phyloP scores from a whole-genome alignment of 1,140 invertebrate genomes.

The Hycleus cichorii region DNA sequence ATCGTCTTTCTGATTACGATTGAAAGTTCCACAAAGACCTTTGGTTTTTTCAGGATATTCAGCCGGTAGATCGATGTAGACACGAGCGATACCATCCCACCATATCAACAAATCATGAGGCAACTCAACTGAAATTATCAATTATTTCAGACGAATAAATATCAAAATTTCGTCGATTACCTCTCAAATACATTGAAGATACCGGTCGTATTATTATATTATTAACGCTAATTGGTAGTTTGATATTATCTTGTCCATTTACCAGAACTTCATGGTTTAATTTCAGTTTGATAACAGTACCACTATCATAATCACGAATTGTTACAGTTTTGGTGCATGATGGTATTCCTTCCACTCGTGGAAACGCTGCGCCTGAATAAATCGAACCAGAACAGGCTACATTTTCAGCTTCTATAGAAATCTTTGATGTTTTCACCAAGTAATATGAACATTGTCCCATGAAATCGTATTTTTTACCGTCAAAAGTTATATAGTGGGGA shows the following conservation, averaged over 20 bases:
- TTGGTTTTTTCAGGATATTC: conserved; percentile 57
- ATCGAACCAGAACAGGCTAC: conserved; percentile 64
- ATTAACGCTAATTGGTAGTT: conserved; percentile 55
- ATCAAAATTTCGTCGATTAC: too few species aligned
- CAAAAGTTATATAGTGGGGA: conserved; percentile 87
- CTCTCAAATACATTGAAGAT: too few species aligned
- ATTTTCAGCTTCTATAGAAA: conserved; percentile 74
- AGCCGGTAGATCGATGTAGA: conserved; percentile 73
- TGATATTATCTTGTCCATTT: conserved; percentile 61
- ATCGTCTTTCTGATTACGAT: conserved; percentile 79
- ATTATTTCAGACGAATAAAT: too few species aligned
- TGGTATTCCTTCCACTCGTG: conserved; percentile 44
- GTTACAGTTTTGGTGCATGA: conserved; percentile 78
- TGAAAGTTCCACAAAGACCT: conserved; percentile 86
- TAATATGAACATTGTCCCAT: conserved; percentile 86
- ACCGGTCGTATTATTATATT: conserved; percentile 15
- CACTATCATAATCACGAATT: conserved; percentile 42
- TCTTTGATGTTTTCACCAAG: conserved; percentile 58
- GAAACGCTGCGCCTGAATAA: too few species aligned
- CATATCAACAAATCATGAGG: conserved; percentile 69
- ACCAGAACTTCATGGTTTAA: conserved; percentile 60
- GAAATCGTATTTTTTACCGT: conserved; percentile 74
- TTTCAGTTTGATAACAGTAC: conserved; percentile 56
- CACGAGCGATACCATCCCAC: conserved; percentile 76
- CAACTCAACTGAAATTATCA: conserved; percentile 42